phyloP scores from a whole-genome alignment of 2,113 vertebrate genomes.

The Alces alces region DNA sequence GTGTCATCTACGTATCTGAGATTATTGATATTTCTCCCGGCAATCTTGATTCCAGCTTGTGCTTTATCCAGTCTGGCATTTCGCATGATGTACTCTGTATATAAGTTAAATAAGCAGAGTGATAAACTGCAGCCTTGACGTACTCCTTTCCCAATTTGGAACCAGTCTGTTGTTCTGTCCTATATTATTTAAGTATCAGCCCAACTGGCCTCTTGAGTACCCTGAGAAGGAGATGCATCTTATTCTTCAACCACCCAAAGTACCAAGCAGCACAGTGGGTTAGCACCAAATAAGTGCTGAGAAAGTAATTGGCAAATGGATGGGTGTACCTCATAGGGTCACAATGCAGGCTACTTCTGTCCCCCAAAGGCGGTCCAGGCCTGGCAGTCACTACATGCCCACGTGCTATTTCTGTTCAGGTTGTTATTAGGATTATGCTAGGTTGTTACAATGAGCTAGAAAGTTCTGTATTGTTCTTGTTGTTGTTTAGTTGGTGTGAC shows the following conservation, averaged over 20 bases:
- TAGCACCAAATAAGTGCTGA: background rate
- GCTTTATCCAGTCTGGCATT: background rate
- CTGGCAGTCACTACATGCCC: background rate
- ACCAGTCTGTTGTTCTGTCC: background rate
- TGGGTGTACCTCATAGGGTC: background rate
- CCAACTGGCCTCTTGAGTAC: background rate
- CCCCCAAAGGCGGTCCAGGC: background rate
- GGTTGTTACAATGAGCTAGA: background rate
- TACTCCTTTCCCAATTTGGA: background rate
- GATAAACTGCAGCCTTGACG: background rate
- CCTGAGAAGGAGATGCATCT: background rate
- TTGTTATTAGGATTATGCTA: background rate
- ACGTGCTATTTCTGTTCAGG: fast-evolving
- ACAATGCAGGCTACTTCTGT: background rate
- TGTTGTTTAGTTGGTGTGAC: background rate
- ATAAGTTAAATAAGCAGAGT: background rate
- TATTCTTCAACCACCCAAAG: background rate
- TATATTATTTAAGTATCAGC: background rate
- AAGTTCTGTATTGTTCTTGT: background rate
- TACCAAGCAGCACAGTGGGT: background rate
- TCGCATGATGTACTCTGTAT: background rate
- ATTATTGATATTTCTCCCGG: background rate
- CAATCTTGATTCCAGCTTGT: background rate
- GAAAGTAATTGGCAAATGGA: background rate
- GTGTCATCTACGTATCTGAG: background rate